Conservation (phyloP, 2,888 invertebrate genomes). For the Apantesis nais region DNA sequence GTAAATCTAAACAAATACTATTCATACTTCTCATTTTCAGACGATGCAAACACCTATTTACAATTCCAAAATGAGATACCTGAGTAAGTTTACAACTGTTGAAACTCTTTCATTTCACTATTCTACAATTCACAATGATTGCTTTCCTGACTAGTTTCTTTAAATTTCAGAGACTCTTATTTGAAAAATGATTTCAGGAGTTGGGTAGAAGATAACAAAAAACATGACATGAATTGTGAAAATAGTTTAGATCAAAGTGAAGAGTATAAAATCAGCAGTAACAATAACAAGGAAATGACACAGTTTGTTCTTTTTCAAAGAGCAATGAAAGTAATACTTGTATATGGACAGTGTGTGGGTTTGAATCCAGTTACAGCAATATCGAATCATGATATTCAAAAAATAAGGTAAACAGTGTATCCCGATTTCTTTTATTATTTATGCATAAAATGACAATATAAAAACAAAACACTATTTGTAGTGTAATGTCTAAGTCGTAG, state of each 20-base stretch:
- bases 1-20: background rate
- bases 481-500: too few relatives aligned
- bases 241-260: background rate
- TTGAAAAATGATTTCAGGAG: conserved; percentile 16
- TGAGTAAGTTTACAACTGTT: conserved; percentile 17
- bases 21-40: conserved; percentile 39
- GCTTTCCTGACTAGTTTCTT: background rate
- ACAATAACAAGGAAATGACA: conserved; percentile 19
- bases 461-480: background rate
- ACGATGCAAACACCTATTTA: conserved; percentile 48
- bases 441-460: background rate
- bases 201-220: conserved; percentile 12
- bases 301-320: conserved; percentile 54
- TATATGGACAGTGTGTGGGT: conserved; percentile 58
- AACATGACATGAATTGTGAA: background rate
- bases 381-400: conserved; percentile 43
- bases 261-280: background rate
- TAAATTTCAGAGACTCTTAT: conserved; percentile 9
- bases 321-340: conserved; percentile 55
- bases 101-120: conserved; percentile 4
- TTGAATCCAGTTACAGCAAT: conserved; percentile 59
- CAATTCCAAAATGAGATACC: conserved; percentile 22
- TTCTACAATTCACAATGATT: background rate
- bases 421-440: background rate
- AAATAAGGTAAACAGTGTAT: conserved; percentile 53